A percentile compares a stretch with the other conserved stretches of the same genome.
phyloP scores from a whole-genome alignment of 2,113 vertebrate species.

The Elephantulus edwardii region DNA sequence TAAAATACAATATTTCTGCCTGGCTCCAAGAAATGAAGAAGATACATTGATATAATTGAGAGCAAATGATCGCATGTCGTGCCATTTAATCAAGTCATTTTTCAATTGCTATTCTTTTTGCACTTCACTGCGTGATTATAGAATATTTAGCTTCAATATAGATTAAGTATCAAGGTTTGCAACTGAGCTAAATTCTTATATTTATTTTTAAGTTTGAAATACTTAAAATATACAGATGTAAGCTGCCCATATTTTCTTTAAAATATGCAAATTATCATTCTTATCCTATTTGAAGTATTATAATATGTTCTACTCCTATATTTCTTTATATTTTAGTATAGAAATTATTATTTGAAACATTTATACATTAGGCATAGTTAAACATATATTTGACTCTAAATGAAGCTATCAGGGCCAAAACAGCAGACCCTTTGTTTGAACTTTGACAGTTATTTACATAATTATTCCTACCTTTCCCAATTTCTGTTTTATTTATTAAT shows the following conservation, averaged over 20 bases:
- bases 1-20: conserved; percentile 92
- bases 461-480: conserved; percentile 1
- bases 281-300: conserved; percentile 68
- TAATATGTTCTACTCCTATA: conserved; percentile 69
- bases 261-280: conserved; percentile 74
- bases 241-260: conserved; percentile 79
- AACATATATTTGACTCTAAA: conserved; percentile 26
- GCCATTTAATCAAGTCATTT: conserved; percentile 91
- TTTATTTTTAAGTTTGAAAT: conserved; percentile 82
- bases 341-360: conserved; percentile 53
- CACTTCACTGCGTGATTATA: conserved; percentile 87
- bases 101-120: conserved; percentile 89
- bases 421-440: background rate
- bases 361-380: background rate
- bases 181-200: conserved; percentile 74
- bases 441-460: conserved; percentile 30
- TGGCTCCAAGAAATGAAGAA: conserved; percentile 88
- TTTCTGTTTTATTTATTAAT: conserved; percentile 46
- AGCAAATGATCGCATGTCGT: conserved; percentile 90
- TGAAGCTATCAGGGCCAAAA: conserved; percentile 20
- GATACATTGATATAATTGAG: conserved; percentile 91
- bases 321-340: conserved; percentile 49
- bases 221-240: conserved; percentile 69
- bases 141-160: conserved; percentile 87
- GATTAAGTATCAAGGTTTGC: conserved; percentile 82